Base-by-base conservation (phyloP, 2,888 invertebrate genomes). In the Limnephilus auricula region DNA sequence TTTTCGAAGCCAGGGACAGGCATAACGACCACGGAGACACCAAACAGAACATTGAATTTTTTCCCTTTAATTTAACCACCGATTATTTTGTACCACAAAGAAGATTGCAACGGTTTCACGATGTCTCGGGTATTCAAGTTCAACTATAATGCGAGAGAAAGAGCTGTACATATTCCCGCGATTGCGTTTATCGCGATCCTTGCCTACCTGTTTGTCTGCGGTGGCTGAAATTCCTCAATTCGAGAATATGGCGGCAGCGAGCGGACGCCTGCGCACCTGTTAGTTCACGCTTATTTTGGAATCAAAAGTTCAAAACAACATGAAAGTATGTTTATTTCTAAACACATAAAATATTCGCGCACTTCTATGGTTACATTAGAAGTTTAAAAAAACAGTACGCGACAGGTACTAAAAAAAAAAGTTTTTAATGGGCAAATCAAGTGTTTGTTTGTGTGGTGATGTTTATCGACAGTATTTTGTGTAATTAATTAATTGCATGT, bases 251-350 rank as follows among this genome's bases (percentile, higher is more conserved):
- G 87, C 79, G 87, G 86, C 65, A 31, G 90, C 50, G 86, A 40
- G 40, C 80, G 86, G 90, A 87, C 86, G 86, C 80, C 65, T 86
- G 79, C 79, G 90, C 90, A 90, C 90, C 90, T 90, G 90, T 87
- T 86, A 84, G 40, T 25, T 84, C 40, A 84, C n/a, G 40, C 5
- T 37, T 37, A 84, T 37, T 37, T 34, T 84, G 37, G n/a, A 84
- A n/a, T 18, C 12, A 40, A 84, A 18, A 18, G 50, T 50, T 50
- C 18, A 50, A 18, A 50, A 50, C 50, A 79, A 79, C 31, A 79
- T 79, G 79, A 79, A 79, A 79, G 15, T 79, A 79, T 79, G 79
- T 79, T 79, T 79, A 79, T 79, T 79, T 79, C 31, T 5, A 79
- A 30, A 79, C 31, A 31, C 79, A 12, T 79, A 79, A 31, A 79